Evolutionary conservation across 2,797 vertebrate genomes (phyloP), one percentile per base, ranked within the genome.

Genomic region (Chiloscyllium punctatum): DNA sequence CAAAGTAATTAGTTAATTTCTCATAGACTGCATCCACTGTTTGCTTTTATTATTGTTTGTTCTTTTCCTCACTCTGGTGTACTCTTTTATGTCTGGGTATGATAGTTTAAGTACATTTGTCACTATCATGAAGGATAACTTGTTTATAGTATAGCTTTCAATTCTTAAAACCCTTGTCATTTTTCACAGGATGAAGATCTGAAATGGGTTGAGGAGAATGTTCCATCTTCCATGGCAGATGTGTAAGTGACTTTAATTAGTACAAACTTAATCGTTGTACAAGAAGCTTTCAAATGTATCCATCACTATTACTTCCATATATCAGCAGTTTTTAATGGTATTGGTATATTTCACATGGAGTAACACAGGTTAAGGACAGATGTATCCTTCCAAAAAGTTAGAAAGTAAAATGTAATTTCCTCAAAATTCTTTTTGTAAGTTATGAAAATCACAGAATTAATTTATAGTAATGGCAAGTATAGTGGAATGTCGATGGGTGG

Each of bases 161-260:
- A 84, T 23, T 84, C 18, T 21, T 84, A 69, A 69, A 92, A 37
- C n/a, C 9, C 62, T 92, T 69, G n/a, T n/a, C 23, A 25, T 72
- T 96, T 96, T 27, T 96, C 97, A 96, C 97, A 99, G 98, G 99
- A 99, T 96, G 99, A 99, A 97, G 99, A 99, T 96, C 97, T 99
- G 94, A 99, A 99, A 96, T 99, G 99, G 99, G 90, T 92, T 69
- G 90, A 92, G 42, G 90, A 92, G 62, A 92, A 92, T 69, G 90
- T 92, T 66, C 90, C 99, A 96, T 98, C 98, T 25, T 98, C 98
- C 0, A 98, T 99, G 96, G 99, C 98, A 96, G 99, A 99, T 87
- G 99, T 99, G 99, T 99, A 96, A 98, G 99, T 98, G 96, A 96
- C 96, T 97, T 57, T 96, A 7, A 68, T 37, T 68, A 21, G 5